phyloP scores from a whole-genome alignment of 2,113 vertebrate species.

The Cyanocitta stelleri region DNA sequence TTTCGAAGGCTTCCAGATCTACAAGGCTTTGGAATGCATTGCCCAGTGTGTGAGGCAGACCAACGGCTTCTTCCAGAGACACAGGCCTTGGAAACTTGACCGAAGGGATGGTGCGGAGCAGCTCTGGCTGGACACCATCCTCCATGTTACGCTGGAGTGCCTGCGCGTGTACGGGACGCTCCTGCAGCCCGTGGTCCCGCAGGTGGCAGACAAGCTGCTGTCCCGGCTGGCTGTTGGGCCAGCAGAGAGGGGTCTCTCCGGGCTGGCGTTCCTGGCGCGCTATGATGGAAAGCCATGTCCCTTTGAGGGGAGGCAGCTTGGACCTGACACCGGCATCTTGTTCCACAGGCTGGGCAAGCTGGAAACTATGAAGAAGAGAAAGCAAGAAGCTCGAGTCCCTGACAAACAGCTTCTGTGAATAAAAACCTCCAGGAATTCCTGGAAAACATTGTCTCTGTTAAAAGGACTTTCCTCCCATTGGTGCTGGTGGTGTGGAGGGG shows the following conservation, averaged over 20 bases:
- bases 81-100: slow-evolving; percentile 86
- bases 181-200: slow-evolving; percentile 86
- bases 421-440: neutral
- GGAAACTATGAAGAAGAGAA: neutral
- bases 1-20: slow-evolving; percentile 80
- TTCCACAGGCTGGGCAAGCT: slow-evolving; percentile 80
- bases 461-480: neutral
- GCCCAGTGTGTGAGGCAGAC: slow-evolving; percentile 80
- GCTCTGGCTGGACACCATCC: slow-evolving; percentile 83
- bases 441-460: neutral
- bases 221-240: slow-evolving; percentile 78
- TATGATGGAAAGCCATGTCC: slow-evolving; percentile 70
- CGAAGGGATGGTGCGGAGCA: slow-evolving; percentile 56
- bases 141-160: slow-evolving; percentile 86
- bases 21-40: slow-evolving; percentile 89
- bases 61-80: slow-evolving; percentile 89
- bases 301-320: slow-evolving; percentile 84
- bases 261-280: slow-evolving; percentile 75
- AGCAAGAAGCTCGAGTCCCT: slow-evolving; percentile 20
- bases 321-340: slow-evolving; percentile 81
- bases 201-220: slow-evolving; percentile 78
- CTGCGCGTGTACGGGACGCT: slow-evolving; percentile 86
- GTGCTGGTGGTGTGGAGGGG: neutral
- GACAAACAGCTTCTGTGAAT: neutral
- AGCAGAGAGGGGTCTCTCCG: slow-evolving; percentile 71